Percentiles rank a stretch among this genome's conserved stretches.
Evolutionary conservation across 2,888 invertebrate species (phyloP).

Genomic region (Julus scandinavius): DNA sequence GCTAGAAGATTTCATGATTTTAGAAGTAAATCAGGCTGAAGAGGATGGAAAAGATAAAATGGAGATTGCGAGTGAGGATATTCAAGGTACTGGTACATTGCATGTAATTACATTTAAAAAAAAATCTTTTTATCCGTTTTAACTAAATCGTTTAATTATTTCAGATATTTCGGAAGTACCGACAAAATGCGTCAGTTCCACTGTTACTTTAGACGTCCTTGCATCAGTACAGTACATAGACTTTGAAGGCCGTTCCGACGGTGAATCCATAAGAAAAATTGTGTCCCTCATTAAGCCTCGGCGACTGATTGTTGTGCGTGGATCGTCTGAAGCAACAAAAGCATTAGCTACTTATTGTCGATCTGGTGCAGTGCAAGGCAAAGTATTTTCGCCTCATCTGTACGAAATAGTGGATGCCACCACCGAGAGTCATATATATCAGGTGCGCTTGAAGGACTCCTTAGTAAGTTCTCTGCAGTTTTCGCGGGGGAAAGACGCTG

Average conservation of each 20-base stretch:
- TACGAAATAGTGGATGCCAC: slow-evolving; percentile 91
- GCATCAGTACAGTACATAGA: slow-evolving; percentile 94
- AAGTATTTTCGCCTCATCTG: slow-evolving; percentile 81
- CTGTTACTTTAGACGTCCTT: slow-evolving; percentile 80
- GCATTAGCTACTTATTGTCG: slow-evolving; percentile 76
- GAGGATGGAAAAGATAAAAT: slow-evolving; percentile 75
- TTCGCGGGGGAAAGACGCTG: slow-evolving; percentile 85
- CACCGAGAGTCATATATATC: slow-evolving; percentile 97
- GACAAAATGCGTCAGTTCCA: slow-evolving; percentile 84
- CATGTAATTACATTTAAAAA: not conserved
- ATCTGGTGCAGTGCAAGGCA: slow-evolving; percentile 72
- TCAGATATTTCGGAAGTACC: slow-evolving; percentile 78
- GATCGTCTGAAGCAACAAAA: slow-evolving; percentile 76
- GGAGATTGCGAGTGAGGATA: slow-evolving; percentile 73
- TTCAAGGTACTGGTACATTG: slow-evolving; percentile 62
- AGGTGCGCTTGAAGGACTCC: slow-evolving; percentile 92
- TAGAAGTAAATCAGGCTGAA: slow-evolving; percentile 72
- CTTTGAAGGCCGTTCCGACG: slow-evolving; percentile 86
- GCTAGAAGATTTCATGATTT: slow-evolving; percentile 89
- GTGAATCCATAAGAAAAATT: slow-evolving; percentile 76
- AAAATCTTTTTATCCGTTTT: not conserved
- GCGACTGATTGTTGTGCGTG: slow-evolving; percentile 82
- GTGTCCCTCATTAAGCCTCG: slow-evolving; percentile 78
- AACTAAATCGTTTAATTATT: not conserved
- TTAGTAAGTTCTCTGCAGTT: slow-evolving; percentile 87